Evolutionary conservation across 2,888 invertebrate genomes (phyloP).

Genomic region (Plusia festucae): DNA sequence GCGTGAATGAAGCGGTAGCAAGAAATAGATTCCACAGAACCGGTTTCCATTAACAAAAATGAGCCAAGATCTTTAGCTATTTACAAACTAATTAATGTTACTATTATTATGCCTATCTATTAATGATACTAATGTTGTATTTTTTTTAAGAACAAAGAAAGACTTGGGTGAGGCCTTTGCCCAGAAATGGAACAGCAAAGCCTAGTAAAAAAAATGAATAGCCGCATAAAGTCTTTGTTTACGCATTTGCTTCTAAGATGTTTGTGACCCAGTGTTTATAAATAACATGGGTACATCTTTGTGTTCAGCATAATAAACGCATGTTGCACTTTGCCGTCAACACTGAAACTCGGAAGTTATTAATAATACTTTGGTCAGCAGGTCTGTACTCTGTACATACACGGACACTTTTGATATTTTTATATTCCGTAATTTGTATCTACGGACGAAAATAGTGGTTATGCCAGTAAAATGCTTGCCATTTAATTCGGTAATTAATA

Average conservation of each 20-base stretch:
- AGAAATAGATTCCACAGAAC: background rate
- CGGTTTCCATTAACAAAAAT: slow-evolving; percentile 5
- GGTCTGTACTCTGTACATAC: background rate
- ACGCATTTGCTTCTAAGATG: background rate
- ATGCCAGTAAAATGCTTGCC: no score
- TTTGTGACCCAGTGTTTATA: background rate
- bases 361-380: slow-evolving; percentile 33
- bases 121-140: background rate
- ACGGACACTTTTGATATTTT: no score
- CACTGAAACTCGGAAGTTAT: slow-evolving; percentile 33
- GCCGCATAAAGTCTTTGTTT: background rate
- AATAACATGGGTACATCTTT: slow-evolving; percentile 20
- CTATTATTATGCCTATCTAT: background rate
- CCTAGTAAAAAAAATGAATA: no score
- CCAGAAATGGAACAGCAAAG: no score
- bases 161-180: no score
- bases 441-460: no score
- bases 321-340: slow-evolving; percentile 35
- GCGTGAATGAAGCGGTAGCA: slow-evolving; percentile 33
- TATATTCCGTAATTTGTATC: no score
- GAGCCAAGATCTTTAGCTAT: background rate
- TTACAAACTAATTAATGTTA: no score
- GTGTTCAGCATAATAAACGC: slow-evolving; percentile 22
- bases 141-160: no score
- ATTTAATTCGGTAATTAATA: no score